Evolutionary conservation across 2,888 invertebrate genomes (phyloP).

Genomic region (Rotaria socialis): DNA sequence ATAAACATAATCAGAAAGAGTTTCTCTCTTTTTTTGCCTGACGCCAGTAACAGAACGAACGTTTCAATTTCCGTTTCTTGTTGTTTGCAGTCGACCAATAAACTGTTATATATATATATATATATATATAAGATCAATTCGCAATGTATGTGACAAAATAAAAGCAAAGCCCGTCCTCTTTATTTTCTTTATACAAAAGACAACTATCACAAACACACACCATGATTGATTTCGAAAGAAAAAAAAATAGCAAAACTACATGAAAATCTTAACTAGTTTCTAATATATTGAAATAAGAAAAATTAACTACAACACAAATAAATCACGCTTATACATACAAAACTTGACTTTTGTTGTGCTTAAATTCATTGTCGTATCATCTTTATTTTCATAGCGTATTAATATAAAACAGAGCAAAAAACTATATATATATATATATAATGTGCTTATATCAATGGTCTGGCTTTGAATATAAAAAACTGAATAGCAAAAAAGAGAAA

Average conservation of each 20-base stretch:
- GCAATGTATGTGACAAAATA: neutral
- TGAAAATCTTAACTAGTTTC: neutral
- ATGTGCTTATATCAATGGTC: neutral
- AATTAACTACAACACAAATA: neutral
- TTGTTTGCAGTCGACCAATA: neutral
- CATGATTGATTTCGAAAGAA: too few species aligned
- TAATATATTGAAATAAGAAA: neutral
- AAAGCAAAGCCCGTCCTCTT: neutral
- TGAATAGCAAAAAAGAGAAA: neutral
- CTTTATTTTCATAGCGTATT: neutral
- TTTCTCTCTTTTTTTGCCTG: neutral
- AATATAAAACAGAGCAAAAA: neutral
- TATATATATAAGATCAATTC: neutral
- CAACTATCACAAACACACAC: neutral
- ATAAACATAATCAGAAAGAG: neutral
- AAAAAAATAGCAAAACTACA: neutral
- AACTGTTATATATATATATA: neutral
- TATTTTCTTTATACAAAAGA: neutral
- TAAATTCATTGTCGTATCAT: neutral
- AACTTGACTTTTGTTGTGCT: neutral
- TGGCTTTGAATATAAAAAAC: neutral
- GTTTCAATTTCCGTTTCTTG: conserved; percentile 34
- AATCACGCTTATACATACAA: neutral
- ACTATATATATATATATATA: neutral
- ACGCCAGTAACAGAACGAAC: neutral